Percentiles rank a stretch among this genome's conserved stretches.
Conservation (phyloP, 2,113 vertebrate genomes). For the Burhinus bistriatus region DNA sequence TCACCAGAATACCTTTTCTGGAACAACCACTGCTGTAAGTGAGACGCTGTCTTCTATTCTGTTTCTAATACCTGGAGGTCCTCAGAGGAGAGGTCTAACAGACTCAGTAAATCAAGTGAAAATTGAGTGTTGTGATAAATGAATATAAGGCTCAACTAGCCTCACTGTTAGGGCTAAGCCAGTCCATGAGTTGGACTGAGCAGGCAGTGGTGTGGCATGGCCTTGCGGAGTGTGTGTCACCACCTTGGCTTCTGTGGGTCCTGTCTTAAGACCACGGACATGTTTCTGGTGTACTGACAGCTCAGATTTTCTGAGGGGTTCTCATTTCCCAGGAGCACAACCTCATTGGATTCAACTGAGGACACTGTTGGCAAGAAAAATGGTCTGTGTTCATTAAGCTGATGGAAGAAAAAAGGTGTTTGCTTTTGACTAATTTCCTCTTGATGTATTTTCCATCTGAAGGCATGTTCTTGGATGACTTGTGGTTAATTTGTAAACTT, state of each 20-base stretch:
- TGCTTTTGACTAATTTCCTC: not conserved
- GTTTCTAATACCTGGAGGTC: not conserved
- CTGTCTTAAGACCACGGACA: not conserved
- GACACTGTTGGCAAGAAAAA: not conserved
- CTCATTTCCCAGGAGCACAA: not conserved
- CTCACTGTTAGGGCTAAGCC: not conserved
- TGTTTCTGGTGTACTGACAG: not conserved
- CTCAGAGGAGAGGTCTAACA: not conserved
- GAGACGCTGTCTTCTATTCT: not conserved
- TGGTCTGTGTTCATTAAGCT: not conserved
- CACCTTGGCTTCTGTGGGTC: not conserved
- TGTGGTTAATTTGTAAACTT: not conserved
- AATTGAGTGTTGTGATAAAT: not conserved
- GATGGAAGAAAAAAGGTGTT: not conserved
- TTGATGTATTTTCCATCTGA: not conserved
- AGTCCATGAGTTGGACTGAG: not conserved
- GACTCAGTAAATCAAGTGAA: not conserved
- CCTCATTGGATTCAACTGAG: not conserved
- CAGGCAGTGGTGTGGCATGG: not conserved
- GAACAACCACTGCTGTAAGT: not conserved
- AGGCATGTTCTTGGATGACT: not conserved
- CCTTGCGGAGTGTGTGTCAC: not conserved
- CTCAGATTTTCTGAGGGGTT: not conserved
- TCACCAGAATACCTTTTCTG: not conserved
- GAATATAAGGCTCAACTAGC: not conserved